Evolutionary conservation across 1,140 invertebrate species (phyloP).

Genomic region (Papilio polytes): DNA sequence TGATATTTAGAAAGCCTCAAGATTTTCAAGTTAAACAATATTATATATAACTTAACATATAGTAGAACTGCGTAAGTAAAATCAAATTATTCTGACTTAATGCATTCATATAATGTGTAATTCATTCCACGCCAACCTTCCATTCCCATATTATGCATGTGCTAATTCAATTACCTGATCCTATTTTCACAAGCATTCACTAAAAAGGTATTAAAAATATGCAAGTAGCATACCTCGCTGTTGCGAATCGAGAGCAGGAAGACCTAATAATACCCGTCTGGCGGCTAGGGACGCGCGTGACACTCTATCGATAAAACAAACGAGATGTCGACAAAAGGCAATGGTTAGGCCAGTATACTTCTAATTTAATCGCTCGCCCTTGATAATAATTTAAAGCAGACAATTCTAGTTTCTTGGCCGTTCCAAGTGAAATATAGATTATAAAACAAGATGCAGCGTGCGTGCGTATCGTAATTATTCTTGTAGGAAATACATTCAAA

Average conservation of each 20-base stretch:
- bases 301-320: conserved; percentile 34
- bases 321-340: conserved; percentile 28
- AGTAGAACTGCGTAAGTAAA: background rate
- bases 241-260: conserved; percentile 78
- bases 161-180: background rate
- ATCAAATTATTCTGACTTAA: background rate
- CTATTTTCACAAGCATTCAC: conserved; percentile 32
- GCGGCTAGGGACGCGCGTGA: conserved; percentile 40
- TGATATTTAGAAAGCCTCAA: background rate
- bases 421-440: background rate
- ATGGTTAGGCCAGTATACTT: conserved; percentile 12
- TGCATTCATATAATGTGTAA: too few species aligned
- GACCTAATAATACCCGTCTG: conserved; percentile 82
- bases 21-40: background rate
- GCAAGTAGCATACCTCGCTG: conserved; percentile 36
- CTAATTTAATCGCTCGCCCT: conserved; percentile 28
- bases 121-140: background rate
- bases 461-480: background rate
- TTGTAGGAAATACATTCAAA: background rate
- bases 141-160: background rate
- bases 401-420: background rate
- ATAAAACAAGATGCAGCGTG: background rate
- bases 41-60: background rate
- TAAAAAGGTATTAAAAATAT: conserved; percentile 42
- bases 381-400: conserved; percentile 16